Evolutionary conservation across 2,888 invertebrate species (phyloP).

Genomic region (Calameuta filiformis): DNA sequence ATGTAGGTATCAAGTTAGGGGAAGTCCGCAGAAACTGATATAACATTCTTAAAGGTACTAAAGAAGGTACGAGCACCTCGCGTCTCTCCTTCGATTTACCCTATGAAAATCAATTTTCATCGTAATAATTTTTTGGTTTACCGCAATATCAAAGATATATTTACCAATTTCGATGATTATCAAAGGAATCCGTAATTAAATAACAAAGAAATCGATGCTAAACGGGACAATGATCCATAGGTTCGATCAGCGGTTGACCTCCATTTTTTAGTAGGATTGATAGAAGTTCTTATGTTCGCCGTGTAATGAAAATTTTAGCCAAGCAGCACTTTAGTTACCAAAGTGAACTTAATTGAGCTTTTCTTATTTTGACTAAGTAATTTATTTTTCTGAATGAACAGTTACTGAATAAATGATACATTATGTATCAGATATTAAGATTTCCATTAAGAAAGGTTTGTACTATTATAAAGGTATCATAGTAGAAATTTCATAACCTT

Average conservation of each 20-base stretch:
- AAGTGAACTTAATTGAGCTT: neutral
- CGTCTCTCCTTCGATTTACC: constrained; percentile 52
- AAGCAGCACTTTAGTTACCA: neutral
- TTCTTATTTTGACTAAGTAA: neutral
- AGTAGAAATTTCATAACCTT: neutral
- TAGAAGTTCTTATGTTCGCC: constrained; percentile 45
- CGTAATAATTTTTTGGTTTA: constrained; percentile 4
- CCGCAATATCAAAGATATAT: constrained; percentile 10
- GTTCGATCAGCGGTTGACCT: constrained; percentile 40
- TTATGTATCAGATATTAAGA: neutral
- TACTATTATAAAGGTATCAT: neutral
- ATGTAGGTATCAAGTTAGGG: neutral
- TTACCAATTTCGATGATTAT: constrained; percentile 27
- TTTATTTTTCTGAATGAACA: neutral
- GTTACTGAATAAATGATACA: neutral
- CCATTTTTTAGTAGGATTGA: constrained; percentile 48
- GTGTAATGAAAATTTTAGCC: constrained; percentile 28
- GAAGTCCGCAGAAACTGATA: neutral
- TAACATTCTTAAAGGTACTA: neutral
- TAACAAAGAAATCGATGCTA: constrained; percentile 30
- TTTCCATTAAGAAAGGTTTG: neutral
- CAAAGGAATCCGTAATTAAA: constrained; percentile 19
- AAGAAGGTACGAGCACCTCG: constrained; percentile 16
- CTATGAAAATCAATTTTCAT: constrained; percentile 22
- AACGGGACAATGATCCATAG: constrained; percentile 27